These are phyloP conservation scores for Steinernema hermaphroditum DNA, from an alignment of 2,888 invertebrate species.

Conservation along the genomic window DNA sequence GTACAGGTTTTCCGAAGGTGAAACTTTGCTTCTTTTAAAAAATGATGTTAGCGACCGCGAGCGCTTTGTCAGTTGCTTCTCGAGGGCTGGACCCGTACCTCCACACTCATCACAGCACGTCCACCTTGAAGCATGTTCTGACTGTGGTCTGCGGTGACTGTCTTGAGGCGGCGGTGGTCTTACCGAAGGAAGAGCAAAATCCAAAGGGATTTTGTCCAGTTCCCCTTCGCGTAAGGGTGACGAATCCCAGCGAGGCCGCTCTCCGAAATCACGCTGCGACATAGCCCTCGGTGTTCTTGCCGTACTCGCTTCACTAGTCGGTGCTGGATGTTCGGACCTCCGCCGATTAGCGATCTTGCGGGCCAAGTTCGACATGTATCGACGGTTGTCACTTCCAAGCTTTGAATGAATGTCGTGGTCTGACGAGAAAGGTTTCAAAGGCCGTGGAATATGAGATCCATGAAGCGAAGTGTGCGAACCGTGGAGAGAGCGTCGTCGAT, in stretches of 20 bases:
- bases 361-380: conserved; percentile 9
- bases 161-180: background rate
- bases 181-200: conserved; percentile 22
- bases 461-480: background rate
- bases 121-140: background rate
- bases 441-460: background rate
- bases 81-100: background rate
- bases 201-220: conserved; percentile 38
- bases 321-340: background rate
- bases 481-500: background rate
- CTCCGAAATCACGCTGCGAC: background rate
- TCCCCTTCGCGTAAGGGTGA: conserved; percentile 38
- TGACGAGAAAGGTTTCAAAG: background rate
- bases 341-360: conserved; percentile 6
- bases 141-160: background rate
- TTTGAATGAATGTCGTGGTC: conserved; percentile 1
- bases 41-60: conserved; percentile 3
- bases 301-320: background rate
- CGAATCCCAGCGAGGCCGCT: conserved; percentile 40
- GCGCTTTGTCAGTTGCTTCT: background rate
- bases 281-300: no score
- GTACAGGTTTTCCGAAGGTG: background rate
- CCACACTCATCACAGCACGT: background rate
- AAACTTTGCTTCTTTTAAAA: background rate
- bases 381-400: background rate